phyloP scores from a whole-genome alignment of 2,797 vertebrate genomes.

The Cynodonichthys magdalenae region DNA sequence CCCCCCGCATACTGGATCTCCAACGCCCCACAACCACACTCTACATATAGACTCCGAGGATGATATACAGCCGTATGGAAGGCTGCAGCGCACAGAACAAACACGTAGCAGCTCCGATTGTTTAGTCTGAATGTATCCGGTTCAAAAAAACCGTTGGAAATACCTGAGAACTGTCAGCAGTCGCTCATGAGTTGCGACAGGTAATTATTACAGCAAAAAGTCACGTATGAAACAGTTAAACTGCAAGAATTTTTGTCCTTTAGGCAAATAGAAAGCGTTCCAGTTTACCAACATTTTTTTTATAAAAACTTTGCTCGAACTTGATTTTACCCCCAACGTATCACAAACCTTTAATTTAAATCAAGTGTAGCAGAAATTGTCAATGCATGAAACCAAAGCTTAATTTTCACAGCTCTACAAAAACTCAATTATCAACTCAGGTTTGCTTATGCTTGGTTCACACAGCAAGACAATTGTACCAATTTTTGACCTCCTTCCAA shows the following conservation, averaged over 20 bases:
- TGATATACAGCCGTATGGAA: slow-evolving; percentile 55
- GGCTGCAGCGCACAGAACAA: slow-evolving; percentile 43
- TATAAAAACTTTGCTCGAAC: slow-evolving; percentile 5
- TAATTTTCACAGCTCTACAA: no score
- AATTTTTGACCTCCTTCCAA: no score
- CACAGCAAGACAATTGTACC: no score
- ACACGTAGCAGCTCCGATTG: slow-evolving; percentile 61
- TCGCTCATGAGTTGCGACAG: slow-evolving; percentile 19
- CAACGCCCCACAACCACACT: slow-evolving; percentile 64
- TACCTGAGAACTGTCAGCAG: slow-evolving; percentile 25
- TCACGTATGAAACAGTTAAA: not conserved
- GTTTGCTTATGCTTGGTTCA: no score
- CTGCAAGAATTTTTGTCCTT: not conserved
- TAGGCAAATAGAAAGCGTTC: slow-evolving; percentile 32
- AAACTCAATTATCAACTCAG: no score
- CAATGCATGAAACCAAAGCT: no score
- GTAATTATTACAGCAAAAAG: slow-evolving; percentile 37
- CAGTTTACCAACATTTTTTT: slow-evolving; percentile 16
- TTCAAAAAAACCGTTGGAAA: slow-evolving; percentile 27
- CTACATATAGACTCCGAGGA: slow-evolving; percentile 59
- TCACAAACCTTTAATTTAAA: not conserved
- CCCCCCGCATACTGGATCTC: slow-evolving; percentile 61
- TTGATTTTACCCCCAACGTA: not conserved
- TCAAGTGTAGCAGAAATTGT: no score
- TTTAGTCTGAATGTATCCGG: slow-evolving; percentile 50